Base-by-base conservation (phyloP, 2,797 vertebrate genomes). In the Enteromius anoplus region DNA sequence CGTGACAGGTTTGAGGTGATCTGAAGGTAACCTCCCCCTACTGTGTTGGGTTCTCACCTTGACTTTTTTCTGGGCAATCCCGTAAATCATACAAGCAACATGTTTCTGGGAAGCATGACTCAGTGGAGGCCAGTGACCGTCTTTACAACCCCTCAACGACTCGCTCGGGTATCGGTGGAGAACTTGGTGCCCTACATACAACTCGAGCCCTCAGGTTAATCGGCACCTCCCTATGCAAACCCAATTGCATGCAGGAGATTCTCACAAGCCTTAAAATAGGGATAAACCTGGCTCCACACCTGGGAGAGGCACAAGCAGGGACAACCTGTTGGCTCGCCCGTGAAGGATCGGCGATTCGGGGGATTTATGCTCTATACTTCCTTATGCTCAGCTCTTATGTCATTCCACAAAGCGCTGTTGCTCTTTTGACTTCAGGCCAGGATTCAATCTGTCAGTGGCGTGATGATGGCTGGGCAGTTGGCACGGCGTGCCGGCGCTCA, bases 391-490 rank as follows among this genome's bases (percentile, higher is more conserved):
- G 3, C 21, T 29, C 40, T 71, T 71, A 62, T 40, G 53, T 62
- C 73, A 66, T 58, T 47, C 17, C 66, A 68, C 42, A 40, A 83
- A 69, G 55, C 19, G 9, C 47, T 34, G 55, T 21, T 76, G 60
- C 4, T 32, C 5, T 80, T 55, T 83, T 83, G 69, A 76, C 62
- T 79, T 66, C 3, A 2, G 47, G 83, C 80, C 85, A 87, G 72
- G 53, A 81, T 78, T 68, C 64, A 51, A 23, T 80, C 75, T 73
- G 68, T 82, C 42, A 78, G 83, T 75, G 14, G 70, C 19, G 51
- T 26, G 17, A 85, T 65, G 32, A 77, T 68, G 55, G 80, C 45
- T 58, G 75, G 82, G 75, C 81, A 87, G 87, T 87, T 91, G 83
- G 82, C 86, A 78, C 47, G 47, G 83, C 81, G 82, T 80, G 72